Evolutionary conservation across 2,113 vertebrate genomes (phyloP), one percentile per base, ranked within the genome.

Genomic region (Pontoporia blainvillei): DNA sequence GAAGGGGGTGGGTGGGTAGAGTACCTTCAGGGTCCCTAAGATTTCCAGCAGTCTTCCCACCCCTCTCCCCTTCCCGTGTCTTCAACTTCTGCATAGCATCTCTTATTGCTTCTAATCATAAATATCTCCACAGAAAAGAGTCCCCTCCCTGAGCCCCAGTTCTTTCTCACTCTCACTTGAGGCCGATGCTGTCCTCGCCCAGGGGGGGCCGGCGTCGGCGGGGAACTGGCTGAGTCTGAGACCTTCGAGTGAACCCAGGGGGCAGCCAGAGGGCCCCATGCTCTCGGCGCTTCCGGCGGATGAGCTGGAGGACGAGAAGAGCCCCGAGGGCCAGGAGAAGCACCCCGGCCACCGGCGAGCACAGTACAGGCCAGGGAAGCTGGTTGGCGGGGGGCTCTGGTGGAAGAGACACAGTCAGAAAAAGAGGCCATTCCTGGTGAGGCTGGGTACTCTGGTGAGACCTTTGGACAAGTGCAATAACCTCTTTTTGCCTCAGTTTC

Each of bases 121-220:
- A 69, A 5, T 76, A 54, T 20, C 75, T 67, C 18, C 13, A 49
- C 0, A 4, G 31, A 36, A 69, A 49, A 71, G 92, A 57, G 34
- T 29, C 14, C 41, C 73, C 34, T 44, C 52, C 86, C 66, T 1
- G 57, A 64, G 15, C 31, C 76, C 57, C 3, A 11, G 44, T 41
- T 76, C 66, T 61, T 92, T 36, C 84, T 36, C 75, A 89, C 36
- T 85, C 99, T 99, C 96, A 99, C 99, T 99, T 98, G 98, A 99
- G 99, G 25, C 99, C 95, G 1, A 99, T 99, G 86, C 99, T 98
- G 52, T 99, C 99, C 98, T 99, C 99, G 23, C 99, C 99, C n/a
- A 99, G 98, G 0, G 99, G 99, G 25, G 99, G 99, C 86, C 99
- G 96, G 49, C 99, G 98, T 46, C 97, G 86, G 34, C 76, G 97